Base-by-base conservation (phyloP, 2,797 vertebrate species). In the Pogonophryne albipinna region DNA sequence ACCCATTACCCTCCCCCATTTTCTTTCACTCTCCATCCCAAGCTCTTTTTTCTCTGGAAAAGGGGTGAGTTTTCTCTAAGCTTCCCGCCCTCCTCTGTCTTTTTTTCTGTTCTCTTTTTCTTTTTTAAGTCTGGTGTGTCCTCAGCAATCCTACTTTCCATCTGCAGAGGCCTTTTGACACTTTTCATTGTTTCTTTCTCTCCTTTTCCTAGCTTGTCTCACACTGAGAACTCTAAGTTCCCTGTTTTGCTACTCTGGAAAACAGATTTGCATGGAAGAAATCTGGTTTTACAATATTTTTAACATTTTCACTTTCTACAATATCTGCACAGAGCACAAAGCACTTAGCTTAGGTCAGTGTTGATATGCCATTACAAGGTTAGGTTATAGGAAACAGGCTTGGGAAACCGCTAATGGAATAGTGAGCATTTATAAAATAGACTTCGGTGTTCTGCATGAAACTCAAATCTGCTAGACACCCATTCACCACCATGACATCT, bases 141-240 rank as follows among this genome's bases (percentile, higher is more conserved):
- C 79, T 17, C 55, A 75, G 44, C 65, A 76, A 47, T 70, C 50
- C 65, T 59, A 74, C 71, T 81, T 74, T 87, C 42, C 66, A 81
- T 89, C 71, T 60, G 58, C 63, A 62, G 47, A 68, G 58, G 55
- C 60, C 66, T 69, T 78, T 63, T 82, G 63, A 87, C 66, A 70
- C 53, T 66, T 71, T 66, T 49, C 23, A 61, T 73, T 73, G 49
- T 59, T 16, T 4, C 41, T 20, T 15, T 38, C 55, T 12, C n/a
- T 46, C 20, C 6, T 13, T 16, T 46, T 52, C 13, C 57, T 41
- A 38, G 1, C n/a, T 56, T 57, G 31, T 46, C 47, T 68, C 23
- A 69, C 49, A 65, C 12, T n/a, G 3, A 53, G 23, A 49, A 50
- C 51, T 27, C 15, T 9, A 27, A 27, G 27, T 27, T 27, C 45